phyloP scores from a whole-genome alignment of 2,888 invertebrate genomes.

The Calliphora vomitoria region DNA sequence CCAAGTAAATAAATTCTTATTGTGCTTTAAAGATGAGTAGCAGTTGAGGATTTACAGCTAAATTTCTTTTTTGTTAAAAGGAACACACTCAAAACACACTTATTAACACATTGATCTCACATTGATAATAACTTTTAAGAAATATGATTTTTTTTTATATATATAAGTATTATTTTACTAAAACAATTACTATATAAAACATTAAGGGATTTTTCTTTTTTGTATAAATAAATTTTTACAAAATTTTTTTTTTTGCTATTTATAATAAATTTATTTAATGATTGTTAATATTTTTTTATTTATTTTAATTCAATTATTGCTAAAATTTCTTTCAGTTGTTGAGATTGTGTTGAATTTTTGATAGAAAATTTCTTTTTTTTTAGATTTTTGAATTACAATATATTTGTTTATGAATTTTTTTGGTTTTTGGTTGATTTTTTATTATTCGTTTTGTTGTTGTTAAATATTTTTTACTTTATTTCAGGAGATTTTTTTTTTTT shows the following conservation, averaged over 20 bases:
- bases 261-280: neutral
- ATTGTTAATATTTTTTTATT: neutral
- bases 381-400: too few relatives aligned
- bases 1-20: neutral
- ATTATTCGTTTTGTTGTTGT: neutral
- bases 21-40: neutral
- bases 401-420: too few relatives aligned
- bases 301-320: too few relatives aligned
- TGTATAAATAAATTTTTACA: neutral
- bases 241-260: neutral
- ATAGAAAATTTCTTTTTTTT: too few relatives aligned
- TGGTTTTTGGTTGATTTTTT: neutral
- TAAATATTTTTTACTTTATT: neutral
- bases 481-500: too few relatives aligned
- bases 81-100: conserved; percentile 21
- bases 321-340: too few relatives aligned
- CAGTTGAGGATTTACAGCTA: neutral
- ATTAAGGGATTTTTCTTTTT: neutral
- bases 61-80: neutral
- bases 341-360: too few relatives aligned
- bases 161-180: neutral
- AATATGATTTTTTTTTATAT: neutral
- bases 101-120: neutral
- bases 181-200: conserved; percentile 2
- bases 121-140: neutral